Conservation (phyloP, 2,797 vertebrate species). For the Anguilla megastoma region DNA sequence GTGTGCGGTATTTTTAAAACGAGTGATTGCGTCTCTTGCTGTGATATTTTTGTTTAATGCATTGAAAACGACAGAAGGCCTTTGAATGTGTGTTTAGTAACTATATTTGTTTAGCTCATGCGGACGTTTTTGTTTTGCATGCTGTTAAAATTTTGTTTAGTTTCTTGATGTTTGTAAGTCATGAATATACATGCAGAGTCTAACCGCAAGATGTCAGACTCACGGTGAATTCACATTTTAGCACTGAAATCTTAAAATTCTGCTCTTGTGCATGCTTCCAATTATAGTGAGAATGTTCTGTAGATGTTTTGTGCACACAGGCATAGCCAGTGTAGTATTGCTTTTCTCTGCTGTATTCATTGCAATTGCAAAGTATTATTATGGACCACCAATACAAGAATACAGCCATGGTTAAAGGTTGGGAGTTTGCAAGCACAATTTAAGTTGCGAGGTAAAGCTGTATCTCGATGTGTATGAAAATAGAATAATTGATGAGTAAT, state of each 20-base stretch:
- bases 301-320: neutral
- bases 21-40: neutral
- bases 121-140: neutral
- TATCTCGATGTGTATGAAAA: neutral
- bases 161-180: conserved; percentile 1
- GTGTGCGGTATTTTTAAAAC: neutral
- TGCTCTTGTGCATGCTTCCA: conserved; percentile 25
- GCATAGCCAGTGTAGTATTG: neutral
- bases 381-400: neutral
- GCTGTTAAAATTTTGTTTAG: conserved; percentile 28
- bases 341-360: neutral
- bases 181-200: conserved; percentile 4
- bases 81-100: neutral
- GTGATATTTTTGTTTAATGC: neutral
- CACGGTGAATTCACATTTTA: conserved; percentile 54
- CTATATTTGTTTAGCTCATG: neutral
- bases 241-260: neutral
- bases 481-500: neutral
- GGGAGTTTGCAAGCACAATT: neutral
- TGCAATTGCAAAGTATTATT: neutral
- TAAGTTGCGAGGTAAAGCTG: neutral
- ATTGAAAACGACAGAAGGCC: too few relatives aligned
- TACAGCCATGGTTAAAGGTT: neutral
- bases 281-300: conserved; percentile 38
- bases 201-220: neutral